phyloP scores from a whole-genome alignment of 2,113 vertebrate genomes.

The Sprattus sprattus region DNA sequence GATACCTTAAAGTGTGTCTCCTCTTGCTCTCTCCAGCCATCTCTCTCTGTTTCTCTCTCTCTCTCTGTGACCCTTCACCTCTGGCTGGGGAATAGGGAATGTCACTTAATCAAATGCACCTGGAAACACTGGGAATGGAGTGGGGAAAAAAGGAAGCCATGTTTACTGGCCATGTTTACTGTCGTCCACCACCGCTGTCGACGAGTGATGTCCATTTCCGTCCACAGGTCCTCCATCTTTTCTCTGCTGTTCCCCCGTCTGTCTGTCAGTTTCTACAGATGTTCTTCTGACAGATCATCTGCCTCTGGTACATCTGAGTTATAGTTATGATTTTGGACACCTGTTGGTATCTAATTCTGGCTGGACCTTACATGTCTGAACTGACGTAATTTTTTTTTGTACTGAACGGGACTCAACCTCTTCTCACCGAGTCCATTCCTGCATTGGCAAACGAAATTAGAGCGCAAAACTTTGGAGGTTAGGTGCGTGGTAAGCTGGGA shows the following conservation, averaged over 20 bases:
- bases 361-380: background rate
- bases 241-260: background rate
- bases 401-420: background rate
- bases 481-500: background rate
- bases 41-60: background rate
- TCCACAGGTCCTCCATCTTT: background rate
- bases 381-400: background rate
- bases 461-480: background rate
- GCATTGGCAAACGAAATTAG: slow-evolving; percentile 1
- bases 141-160: background rate
- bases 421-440: background rate
- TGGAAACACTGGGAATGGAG: background rate
- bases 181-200: background rate
- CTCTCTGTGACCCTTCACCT: background rate
- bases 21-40: background rate
- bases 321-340: background rate
- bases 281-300: background rate
- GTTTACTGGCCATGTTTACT: slow-evolving; percentile 19
- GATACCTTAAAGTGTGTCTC: background rate
- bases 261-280: background rate
- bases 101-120: slow-evolving; percentile 10
- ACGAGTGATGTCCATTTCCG: background rate
- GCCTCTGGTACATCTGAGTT: background rate
- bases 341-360: background rate
- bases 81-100: background rate